Base-by-base conservation (phyloP, 2,797 vertebrate genomes). In the Selene dorsalis region DNA sequence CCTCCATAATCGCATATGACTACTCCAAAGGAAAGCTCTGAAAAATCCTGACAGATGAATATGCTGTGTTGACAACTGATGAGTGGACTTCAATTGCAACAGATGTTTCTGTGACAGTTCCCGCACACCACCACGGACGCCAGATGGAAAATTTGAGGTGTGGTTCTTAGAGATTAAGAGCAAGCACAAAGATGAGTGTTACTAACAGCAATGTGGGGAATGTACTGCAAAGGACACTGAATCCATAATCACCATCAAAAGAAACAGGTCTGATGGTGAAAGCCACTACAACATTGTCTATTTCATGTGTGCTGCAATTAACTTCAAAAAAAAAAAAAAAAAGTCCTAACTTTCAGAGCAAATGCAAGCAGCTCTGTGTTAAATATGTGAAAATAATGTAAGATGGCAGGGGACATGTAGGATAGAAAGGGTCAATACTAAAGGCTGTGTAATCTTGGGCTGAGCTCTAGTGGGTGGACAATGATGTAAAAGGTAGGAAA, bases 91-190 rank as follows among this genome's bases (percentile, higher is more conserved):
- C 28, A 75, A 58, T 65, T 68, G 78, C 32, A 82, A 72, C 81
- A 87, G 82, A 86, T 88, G 86, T 85, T 90, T 77, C 35, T 26
- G 73, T 77, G 81, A 83, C 84, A 80, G 76, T 73, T 50, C 69
- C 80, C 47, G 77, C 65, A 35, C 61, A 77, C 59, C 64, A 47
- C 66, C 66, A 70, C 20, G 45, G 60, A 28, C 3, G 6, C 47
- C 84, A 88, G 77, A 88, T 81, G 80, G 77, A 35, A 82, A 87
- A 86, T 71, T 65, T 69, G 32, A 79, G 69, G 63, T 1, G 12
- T 60, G 38, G 30, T 59, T 89, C 73, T 77, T 63, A 68, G 30
- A 80, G 55, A 89, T 87, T 78, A 80, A 67, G 55, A 78, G 35
- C 38, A 75, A 55, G 41, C 50, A 57, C 39, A 69, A 66, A 79